A percentile compares a stretch with the other conserved stretches of the same genome.
Evolutionary conservation across 2,797 vertebrate genomes (phyloP).

Genomic region (Anas capensis): DNA sequence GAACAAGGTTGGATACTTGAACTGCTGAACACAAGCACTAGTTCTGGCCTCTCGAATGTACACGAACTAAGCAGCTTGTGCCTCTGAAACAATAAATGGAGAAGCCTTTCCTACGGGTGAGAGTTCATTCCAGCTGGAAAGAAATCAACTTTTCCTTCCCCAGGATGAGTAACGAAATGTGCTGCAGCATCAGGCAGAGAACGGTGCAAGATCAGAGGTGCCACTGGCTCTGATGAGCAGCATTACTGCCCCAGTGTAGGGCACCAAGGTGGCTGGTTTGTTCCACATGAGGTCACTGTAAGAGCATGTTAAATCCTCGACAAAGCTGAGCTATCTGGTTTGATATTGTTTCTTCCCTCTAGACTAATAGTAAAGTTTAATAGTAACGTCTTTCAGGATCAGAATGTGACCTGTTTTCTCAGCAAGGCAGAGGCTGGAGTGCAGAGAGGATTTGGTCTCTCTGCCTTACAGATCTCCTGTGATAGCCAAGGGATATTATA

Average conservation of each 20-base stretch:
- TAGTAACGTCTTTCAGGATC: neutral
- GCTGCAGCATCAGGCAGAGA: neutral
- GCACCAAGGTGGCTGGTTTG: slow-evolving; percentile 9
- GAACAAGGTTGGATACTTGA: slow-evolving; percentile 46
- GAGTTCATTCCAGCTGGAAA: neutral
- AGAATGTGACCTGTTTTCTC: neutral
- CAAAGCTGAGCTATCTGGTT: neutral
- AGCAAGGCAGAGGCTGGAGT: neutral
- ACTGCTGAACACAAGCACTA: neutral
- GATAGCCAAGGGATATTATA: neutral
- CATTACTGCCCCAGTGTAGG: neutral
- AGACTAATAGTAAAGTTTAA: neutral
- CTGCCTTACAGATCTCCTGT: neutral
- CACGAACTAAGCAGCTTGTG: neutral
- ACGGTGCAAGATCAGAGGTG: neutral
- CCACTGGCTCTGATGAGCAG: rapidly evolving
- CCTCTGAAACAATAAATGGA: neutral
- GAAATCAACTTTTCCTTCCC: neutral
- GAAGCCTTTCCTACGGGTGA: neutral
- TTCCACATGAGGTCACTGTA: slow-evolving; percentile 71
- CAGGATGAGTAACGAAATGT: rapidly evolving
- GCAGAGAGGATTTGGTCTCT: neutral
- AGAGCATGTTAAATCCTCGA: slow-evolving; percentile 13
- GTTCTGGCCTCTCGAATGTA: neutral
- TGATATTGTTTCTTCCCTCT: neutral